A percentile compares a stretch with the other conserved stretches of the same genome.
phyloP scores from a whole-genome alignment of 2,888 invertebrate species.

The Pilophorus perplexus region DNA sequence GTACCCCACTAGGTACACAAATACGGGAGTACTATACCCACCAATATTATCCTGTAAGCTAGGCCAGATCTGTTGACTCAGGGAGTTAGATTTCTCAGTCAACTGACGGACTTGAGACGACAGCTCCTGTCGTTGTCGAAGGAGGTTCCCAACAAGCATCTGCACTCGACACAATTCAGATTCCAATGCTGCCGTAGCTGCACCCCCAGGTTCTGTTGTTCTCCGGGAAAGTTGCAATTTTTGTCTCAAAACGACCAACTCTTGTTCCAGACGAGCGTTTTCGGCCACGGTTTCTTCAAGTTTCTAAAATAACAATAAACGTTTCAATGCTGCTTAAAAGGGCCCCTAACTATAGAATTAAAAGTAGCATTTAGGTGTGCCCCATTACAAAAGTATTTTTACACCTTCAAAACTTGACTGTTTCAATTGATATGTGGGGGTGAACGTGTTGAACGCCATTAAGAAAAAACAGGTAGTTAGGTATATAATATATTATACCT shows the following conservation, averaged over 20 bases:
- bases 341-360: too few relatives aligned
- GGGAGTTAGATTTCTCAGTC: constrained; percentile 73
- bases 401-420: too few relatives aligned
- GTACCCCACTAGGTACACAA: too few relatives aligned
- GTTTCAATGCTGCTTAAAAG: too few relatives aligned
- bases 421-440: too few relatives aligned
- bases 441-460: too few relatives aligned
- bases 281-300: constrained; percentile 89
- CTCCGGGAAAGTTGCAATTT: constrained; percentile 73
- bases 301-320: constrained; percentile 64
- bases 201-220: constrained; percentile 56
- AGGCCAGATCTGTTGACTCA: constrained; percentile 64
- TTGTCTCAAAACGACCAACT: constrained; percentile 77
- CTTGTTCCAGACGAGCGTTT: constrained; percentile 83
- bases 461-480: too few relatives aligned
- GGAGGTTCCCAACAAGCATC: constrained; percentile 78
- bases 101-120: constrained; percentile 81
- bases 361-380: too few relatives aligned
- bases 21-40: constrained; percentile 3
- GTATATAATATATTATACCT: too few relatives aligned
- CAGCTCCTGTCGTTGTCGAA: constrained; percentile 79
- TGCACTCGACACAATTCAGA: constrained; percentile 79
- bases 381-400: too few relatives aligned
- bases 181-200: constrained; percentile 50
- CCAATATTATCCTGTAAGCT: constrained; percentile 42